Evolutionary conservation across 2,888 invertebrate genomes (phyloP), one percentile per base, ranked within the genome.

Genomic region (Odontocolon sp.): DNA sequence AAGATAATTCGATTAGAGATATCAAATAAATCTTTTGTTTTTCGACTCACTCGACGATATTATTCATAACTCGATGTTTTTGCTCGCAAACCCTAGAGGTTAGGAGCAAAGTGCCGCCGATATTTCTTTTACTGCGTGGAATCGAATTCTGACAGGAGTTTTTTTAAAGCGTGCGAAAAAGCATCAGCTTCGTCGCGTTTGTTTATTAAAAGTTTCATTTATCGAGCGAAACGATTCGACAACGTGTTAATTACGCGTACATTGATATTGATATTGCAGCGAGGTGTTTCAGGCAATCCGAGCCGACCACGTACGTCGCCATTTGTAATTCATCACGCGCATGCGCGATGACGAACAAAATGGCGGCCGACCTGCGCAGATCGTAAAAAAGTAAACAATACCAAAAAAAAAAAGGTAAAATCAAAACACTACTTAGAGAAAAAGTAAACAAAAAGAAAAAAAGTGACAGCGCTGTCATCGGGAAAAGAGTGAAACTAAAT

Each of bases 281-380:
- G 14, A 56, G 21, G 14, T 9, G 63, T 45, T 11, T 26, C 54
- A 21, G 36, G 36, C 52, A 67, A 56, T 47, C 28, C 54, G 45
- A 31, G 56, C 40, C 31, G 33, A 36, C 63, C 74, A 69, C 69
- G 74, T 50, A 50, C 50, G 50, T 63, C 68, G 74, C 68, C 74
- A 74, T 74, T 74, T 74, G 57, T 69, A 68, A 74, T 69, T 50
- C 50, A 38, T 50, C n/a, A 36, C 38, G 45, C 63, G 26, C 11
- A 31, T 26, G 56, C 45, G 56, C 67, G 42, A 42, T 42, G 45
- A 45, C 16, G 52, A 26, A 52, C 14, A 28, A 52, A 52, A 52
- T n/a, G 36, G n/a, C n/a, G 36, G 36, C 2, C 8, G 8, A 36
- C 8, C 8, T 2, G 8, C n/a, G 36, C 36, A 6, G 31, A 28